Percentiles rank a stretch among this genome's conserved stretches.
phyloP scores from a whole-genome alignment of 30 jellyfish, hydroid and myxozoan genomes.

The Aurelia sp. region DNA sequence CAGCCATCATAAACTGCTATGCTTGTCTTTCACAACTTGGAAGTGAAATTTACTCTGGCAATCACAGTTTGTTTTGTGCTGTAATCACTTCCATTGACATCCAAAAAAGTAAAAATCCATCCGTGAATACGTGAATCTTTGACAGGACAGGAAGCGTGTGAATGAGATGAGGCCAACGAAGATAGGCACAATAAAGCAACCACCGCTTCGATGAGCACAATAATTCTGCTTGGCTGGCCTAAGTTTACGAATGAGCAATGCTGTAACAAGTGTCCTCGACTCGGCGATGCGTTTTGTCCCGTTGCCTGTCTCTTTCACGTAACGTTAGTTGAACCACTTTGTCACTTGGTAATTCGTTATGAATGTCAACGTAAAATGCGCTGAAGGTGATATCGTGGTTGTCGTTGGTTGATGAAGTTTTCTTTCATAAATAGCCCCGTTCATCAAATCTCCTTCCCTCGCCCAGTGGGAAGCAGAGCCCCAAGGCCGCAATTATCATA shows the following conservation, averaged over 20 bases:
- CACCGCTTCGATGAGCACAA: not conserved
- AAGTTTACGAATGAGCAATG: not conserved
- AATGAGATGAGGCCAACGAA: constrained; percentile 20
- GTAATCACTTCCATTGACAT: constrained; percentile 40
- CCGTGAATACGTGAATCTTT: not conserved
- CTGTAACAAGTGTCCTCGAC: not conserved
- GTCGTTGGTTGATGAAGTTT: not conserved
- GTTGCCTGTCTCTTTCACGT: not conserved
- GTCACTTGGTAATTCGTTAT: not conserved
- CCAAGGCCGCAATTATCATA: constrained; percentile 54
- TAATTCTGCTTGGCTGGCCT: not conserved
- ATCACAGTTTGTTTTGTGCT: too few relatives aligned
- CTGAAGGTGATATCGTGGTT: constrained; percentile 32
- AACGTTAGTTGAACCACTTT: not conserved
- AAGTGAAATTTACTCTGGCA: not conserved
- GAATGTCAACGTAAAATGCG: constrained; percentile 4
- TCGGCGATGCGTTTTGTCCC: not conserved
- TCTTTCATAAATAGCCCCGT: too few relatives aligned
- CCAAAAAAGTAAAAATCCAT: not conserved
- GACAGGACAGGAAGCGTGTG: constrained; percentile 57
- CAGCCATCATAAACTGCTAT: constrained; percentile 78
- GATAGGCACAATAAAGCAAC: constrained; percentile 15
- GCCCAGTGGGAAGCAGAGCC: constrained; percentile 16
- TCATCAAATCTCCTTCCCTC: too few relatives aligned
- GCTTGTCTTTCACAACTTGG: constrained; percentile 14